These are phyloP conservation scores for Lucilia sericata DNA, from an alignment of 1,140 invertebrate genomes.

Conservation along the genomic window DNA sequence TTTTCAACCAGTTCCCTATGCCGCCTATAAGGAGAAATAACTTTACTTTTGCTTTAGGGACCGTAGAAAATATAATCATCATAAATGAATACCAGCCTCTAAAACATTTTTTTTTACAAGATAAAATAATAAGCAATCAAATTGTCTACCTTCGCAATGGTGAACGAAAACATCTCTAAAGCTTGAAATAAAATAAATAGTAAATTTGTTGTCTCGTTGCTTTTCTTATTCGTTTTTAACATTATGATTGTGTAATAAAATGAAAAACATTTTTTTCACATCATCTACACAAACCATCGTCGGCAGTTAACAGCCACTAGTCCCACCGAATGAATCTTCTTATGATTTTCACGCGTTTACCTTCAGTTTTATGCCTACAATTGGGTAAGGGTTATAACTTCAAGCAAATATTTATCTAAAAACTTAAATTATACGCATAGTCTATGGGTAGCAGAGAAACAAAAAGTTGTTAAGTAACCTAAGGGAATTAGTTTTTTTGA, in stretches of 20 bases:
- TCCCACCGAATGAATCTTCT: too few relatives aligned
- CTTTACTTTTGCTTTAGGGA: too few relatives aligned
- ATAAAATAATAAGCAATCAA: background rate
- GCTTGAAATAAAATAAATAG: background rate
- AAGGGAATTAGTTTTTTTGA: background rate
- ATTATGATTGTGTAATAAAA: background rate
- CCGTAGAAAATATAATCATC: too few relatives aligned
- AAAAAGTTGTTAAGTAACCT: background rate
- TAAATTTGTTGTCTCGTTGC: background rate
- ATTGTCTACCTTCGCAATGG: background rate
- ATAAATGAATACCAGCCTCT: too few relatives aligned
- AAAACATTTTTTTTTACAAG: background rate
- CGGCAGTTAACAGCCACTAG: too few relatives aligned
- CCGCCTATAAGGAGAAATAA: too few relatives aligned
- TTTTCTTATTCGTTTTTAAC: background rate
- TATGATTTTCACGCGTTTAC: background rate
- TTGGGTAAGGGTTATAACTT: background rate
- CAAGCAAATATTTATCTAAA: background rate
- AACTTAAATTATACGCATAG: background rate
- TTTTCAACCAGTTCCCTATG: too few relatives aligned
- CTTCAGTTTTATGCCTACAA: background rate
- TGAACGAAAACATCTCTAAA: background rate
- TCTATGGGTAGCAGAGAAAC: background rate
- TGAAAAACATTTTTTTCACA: background rate
- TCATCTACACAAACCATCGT: too few relatives aligned